A percentile compares a stretch with the other conserved stretches of the same genome.
These are phyloP conservation scores for Poeciliopsis occidentalis DNA, from an alignment of 2,113 vertebrate species.

Conservation along the genomic window DNA sequence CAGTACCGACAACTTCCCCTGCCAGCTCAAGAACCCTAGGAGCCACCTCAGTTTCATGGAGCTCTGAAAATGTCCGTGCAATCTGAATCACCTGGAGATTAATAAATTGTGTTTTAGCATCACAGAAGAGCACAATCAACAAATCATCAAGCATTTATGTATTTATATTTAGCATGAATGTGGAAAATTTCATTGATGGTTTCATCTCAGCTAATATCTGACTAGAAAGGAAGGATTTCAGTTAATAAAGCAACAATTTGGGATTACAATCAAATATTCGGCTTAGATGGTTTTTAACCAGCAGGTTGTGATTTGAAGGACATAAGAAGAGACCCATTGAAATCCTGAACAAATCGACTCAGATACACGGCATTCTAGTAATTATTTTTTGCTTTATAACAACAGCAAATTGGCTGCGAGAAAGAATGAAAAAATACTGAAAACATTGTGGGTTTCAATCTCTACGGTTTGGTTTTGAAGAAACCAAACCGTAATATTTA, in stretches of 20 bases:
- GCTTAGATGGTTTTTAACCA: no score
- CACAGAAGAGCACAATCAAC: background rate
- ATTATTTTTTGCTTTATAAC: background rate
- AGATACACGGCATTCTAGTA: background rate
- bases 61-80: slow-evolving; percentile 86
- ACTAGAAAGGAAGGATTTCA: background rate
- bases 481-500: background rate
- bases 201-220: background rate
- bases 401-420: background rate
- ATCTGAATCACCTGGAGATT: slow-evolving; percentile 85
- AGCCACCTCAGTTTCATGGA: slow-evolving; percentile 89
- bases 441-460: background rate
- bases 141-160: background rate
- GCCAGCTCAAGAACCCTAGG: slow-evolving; percentile 91
- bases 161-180: background rate
- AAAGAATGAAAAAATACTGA: background rate
- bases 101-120: slow-evolving; percentile 8
- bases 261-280: no score
- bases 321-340: background rate
- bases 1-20: slow-evolving; percentile 86
- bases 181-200: background rate
- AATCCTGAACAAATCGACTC: background rate
- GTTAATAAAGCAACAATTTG: background rate
- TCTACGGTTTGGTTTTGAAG: background rate
- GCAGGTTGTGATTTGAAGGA: background rate